Base-by-base conservation (phyloP, 2,888 invertebrate species). In the Heliconius cydno region DNA sequence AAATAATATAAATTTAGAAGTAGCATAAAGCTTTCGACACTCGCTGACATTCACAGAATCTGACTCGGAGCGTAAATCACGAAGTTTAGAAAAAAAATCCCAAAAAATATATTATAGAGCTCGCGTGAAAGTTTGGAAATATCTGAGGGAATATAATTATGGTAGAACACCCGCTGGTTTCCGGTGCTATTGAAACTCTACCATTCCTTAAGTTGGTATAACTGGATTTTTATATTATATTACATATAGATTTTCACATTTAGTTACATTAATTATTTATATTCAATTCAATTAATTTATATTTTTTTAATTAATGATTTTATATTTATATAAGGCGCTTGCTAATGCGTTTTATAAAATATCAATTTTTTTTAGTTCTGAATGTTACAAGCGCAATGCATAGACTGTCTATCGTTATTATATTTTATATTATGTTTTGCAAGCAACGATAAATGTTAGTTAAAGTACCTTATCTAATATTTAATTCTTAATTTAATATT, bases 71-170 rank as follows among this genome's bases (percentile, higher is more conserved):
- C 90, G 93, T 95, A 95, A 94, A 95, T 94, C 95, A 95, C 90
- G 83, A 90, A 94, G 90, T 91, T 93, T 90, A 91, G 90, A 91
- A 92, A 92, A 92, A 92, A 91, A 87, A 66, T 15, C 84, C 86
- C 86, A 87, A 90, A 91, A 92, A 93, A 94, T 93, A 92, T 34
- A 34, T 91, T 34, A 34, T 91, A 93, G 92, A 91, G 90, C 92
- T 92, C 91, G 92, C 93, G 92, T 93, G 92, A 92, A 94, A 94
- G 92, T 94, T 94, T 91, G 90, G 91, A 94, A 94, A 94, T 94
- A 92, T 93, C 92, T 91, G 91, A 90, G 91, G 92, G 93, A 94
- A 94, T 94, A 94, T 94, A 93, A 94, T 95, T 94, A 94, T 91
- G 90, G 88, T 89, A 90, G 93, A 91, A 91, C 94, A 92, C 94